These are phyloP conservation scores for Rhea pennata DNA, from an alignment of 2,113 vertebrate genomes.

Conservation along the genomic window DNA sequence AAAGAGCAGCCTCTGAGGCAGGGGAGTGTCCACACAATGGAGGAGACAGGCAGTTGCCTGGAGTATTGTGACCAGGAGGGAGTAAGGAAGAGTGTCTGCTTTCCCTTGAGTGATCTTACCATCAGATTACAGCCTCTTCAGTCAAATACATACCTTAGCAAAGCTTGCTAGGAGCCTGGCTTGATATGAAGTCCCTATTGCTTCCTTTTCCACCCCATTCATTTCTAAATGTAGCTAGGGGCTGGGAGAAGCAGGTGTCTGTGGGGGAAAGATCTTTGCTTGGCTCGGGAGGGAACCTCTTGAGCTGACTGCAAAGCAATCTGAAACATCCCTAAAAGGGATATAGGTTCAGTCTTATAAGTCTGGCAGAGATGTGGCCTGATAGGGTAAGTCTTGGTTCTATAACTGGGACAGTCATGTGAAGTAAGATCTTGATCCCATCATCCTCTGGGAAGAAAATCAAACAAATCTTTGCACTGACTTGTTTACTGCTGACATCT, in stretches of 20 bases:
- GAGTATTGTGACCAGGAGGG: not conserved
- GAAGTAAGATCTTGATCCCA: not conserved
- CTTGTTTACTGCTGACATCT: not conserved
- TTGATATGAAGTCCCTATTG: not conserved
- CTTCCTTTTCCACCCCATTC: not conserved
- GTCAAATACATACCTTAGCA: not conserved
- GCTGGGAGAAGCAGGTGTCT: accelerated
- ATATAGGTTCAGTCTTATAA: not conserved
- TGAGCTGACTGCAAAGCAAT: not conserved
- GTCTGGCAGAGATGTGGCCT: not conserved
- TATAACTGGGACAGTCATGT: accelerated
- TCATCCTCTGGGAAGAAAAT: not conserved
- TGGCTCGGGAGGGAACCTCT: not conserved
- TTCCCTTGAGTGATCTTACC: not conserved
- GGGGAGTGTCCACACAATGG: accelerated
- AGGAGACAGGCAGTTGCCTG: not conserved
- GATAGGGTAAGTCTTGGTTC: not conserved
- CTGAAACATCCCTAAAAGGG: not conserved
- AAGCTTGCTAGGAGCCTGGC: not conserved
- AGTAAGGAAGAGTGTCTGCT: not conserved
- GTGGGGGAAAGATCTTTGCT: not conserved
- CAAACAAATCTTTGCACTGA: not conserved
- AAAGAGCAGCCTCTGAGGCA: not conserved
- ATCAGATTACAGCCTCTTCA: not conserved
- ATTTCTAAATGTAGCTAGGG: not conserved